phyloP scores from a whole-genome alignment of 2,797 vertebrate species.

The Liparis tanakae region DNA sequence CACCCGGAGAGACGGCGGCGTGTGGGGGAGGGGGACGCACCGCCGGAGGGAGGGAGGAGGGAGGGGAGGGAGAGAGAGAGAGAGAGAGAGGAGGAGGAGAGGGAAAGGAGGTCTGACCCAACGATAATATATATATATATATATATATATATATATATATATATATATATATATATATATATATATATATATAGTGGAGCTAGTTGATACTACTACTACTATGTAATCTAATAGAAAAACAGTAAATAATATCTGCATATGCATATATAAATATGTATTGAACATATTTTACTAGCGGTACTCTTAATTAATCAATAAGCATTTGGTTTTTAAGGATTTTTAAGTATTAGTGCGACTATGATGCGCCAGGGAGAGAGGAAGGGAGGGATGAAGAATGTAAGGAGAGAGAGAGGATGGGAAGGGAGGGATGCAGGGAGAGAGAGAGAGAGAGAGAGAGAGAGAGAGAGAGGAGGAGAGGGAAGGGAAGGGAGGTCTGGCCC shows the following conservation, averaged over 20 bases:
- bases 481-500: too few relatives aligned
- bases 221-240: not conserved
- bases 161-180: too few relatives aligned
- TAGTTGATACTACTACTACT: not conserved
- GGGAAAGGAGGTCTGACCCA: constrained; percentile 25
- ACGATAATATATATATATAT: constrained; percentile 26
- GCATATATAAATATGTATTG: not conserved
- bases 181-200: too few relatives aligned
- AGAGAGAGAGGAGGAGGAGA: not conserved
- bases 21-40: constrained; percentile 83
- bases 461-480: too few relatives aligned
- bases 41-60: constrained; percentile 63
- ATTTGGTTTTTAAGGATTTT: not conserved
- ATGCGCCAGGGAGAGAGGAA: too few relatives aligned
- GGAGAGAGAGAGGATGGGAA: too few relatives aligned
- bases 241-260: not conserved
- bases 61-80: constrained; percentile 56
- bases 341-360: not conserved
- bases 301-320: not conserved
- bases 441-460: too few relatives aligned
- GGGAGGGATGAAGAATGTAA: too few relatives aligned
- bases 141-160: too few relatives aligned
- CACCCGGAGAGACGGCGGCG: constrained; percentile 75
- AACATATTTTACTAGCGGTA: too few relatives aligned
- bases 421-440: too few relatives aligned